phyloP scores from a whole-genome alignment of 2,888 invertebrate genomes.

The Parnassius mnemosyne region DNA sequence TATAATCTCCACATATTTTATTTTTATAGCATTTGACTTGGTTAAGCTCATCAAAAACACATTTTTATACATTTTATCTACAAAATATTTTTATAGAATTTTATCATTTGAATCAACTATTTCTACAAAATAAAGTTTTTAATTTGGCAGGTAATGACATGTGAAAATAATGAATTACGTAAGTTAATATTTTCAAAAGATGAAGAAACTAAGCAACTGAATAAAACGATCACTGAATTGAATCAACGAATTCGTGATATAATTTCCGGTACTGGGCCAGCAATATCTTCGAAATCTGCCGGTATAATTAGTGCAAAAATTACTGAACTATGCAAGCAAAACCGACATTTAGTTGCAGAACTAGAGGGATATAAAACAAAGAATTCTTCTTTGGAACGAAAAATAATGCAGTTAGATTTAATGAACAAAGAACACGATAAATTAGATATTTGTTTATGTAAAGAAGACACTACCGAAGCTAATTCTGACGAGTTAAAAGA shows the following conservation, averaged over 20 bases:
- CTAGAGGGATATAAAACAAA: constrained; percentile 81
- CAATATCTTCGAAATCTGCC: constrained; percentile 72
- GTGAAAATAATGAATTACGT: constrained; percentile 78
- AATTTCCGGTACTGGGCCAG: constrained; percentile 67
- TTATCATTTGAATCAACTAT: no score
- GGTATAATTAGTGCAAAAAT: constrained; percentile 83
- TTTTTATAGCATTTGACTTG: no score
- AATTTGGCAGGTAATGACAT: constrained; percentile 67
- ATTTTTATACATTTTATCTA: no score
- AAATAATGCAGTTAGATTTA: constrained; percentile 67
- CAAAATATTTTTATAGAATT: no score
- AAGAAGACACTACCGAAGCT: constrained; percentile 67
- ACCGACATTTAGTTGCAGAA: constrained; percentile 83
- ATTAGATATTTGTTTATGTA: constrained; percentile 59
- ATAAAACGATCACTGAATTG: constrained; percentile 62
- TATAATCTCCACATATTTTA: no score
- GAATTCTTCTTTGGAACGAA: constrained; percentile 76
- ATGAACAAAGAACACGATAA: constrained; percentile 60
- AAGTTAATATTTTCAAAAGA: constrained; percentile 75
- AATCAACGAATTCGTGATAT: constrained; percentile 75
- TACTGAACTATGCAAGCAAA: constrained; percentile 83
- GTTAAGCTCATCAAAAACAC: no score
- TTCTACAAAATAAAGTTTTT: not conserved
- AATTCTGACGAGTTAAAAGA: constrained; percentile 78
- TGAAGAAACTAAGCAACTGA: constrained; percentile 63